These are phyloP conservation scores for Drosophila picticornis DNA, from an alignment of 2,888 invertebrate species.

Conservation along the genomic window DNA sequence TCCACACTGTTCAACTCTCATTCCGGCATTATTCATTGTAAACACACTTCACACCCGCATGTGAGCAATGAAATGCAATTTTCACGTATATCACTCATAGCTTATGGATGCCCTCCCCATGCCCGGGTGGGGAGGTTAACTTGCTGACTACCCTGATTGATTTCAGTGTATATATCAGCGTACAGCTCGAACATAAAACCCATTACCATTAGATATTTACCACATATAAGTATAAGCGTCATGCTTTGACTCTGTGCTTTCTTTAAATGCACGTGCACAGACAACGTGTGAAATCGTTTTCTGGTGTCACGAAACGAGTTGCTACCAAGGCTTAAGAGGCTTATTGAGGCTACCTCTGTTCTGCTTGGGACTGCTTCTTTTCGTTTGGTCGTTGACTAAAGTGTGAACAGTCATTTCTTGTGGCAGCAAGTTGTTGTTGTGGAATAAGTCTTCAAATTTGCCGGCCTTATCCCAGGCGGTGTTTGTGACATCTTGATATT, in stretches of 20 bases:
- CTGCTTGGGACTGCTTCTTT: slow-evolving; percentile 16
- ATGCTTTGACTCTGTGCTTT: slow-evolving; percentile 22
- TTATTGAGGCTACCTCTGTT: slow-evolving; percentile 59
- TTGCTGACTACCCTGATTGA: slow-evolving; percentile 70
- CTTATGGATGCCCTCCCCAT: slow-evolving; percentile 16
- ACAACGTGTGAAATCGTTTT: slow-evolving; percentile 28
- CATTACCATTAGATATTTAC: slow-evolving; percentile 7
- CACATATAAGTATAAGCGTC: neutral
- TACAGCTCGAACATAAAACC: neutral
- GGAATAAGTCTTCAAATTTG: slow-evolving; percentile 10
- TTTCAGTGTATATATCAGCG: slow-evolving; percentile 53
- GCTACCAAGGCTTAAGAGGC: slow-evolving; percentile 40
- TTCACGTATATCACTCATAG: slow-evolving; percentile 72
- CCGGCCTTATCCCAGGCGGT: slow-evolving; percentile 19
- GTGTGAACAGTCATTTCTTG: slow-evolving; percentile 29
- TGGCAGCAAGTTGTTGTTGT: neutral
- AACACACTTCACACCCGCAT: slow-evolving; percentile 11
- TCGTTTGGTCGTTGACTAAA: slow-evolving; percentile 7
- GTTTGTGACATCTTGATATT: slow-evolving; percentile 17
- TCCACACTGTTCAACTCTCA: slow-evolving; percentile 9
- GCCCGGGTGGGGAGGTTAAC: slow-evolving; percentile 9
- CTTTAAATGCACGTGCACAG: slow-evolving; percentile 27
- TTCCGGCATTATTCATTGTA: slow-evolving; percentile 2
- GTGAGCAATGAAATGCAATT: slow-evolving; percentile 72
- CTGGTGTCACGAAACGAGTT: slow-evolving; percentile 44